Evolutionary conservation across 2,797 vertebrate genomes (phyloP), one percentile per base, ranked within the genome.

Genomic region (Onychomys torridus): DNA sequence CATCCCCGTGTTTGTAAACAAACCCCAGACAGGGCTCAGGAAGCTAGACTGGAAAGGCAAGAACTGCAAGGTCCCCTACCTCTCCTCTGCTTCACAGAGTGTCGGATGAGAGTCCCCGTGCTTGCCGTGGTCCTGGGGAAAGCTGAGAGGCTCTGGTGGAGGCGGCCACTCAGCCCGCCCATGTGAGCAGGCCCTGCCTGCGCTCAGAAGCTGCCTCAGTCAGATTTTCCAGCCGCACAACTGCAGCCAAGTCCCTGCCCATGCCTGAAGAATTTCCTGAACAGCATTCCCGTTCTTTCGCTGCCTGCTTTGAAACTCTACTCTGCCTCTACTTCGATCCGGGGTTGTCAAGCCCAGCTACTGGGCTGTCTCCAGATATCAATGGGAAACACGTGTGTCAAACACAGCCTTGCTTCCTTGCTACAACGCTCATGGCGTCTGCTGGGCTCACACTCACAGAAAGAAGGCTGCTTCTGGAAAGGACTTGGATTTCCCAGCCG

Each of bases 191-290:
- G 99, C 99, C 99, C 98, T 98, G 98, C 98, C 98, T 98, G 97
- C 59, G 97, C 92, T 99, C 98, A 98, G 96, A 98, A 98, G 98
- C 98, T 98, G 98, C 98, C 98, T 98, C 98, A 98, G 99, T 99
- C 99, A 99, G 98, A 99, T 99, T 99, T 99, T 99, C 99, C 99
- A 99, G 96, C 98, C 98, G 99, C 98, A 98, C 98, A 99, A 97
- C 40, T 90, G 97, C 98, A 98, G 99, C 99, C 98, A 98, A 99
- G 99, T 99, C 99, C 99, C 99, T 99, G 99, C 99, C 99, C 99
- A 99, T 98, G 99, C 99, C 98, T 98, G 98, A 99, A 99, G 99
- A 98, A 99, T 99, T 99, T 99, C 99, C 99, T 99, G 99, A 98
- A 98, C 98, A 98, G 98, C 98, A 98, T 98, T 99, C 99, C 97